phyloP scores from a whole-genome alignment of 1,140 invertebrate species.

The Papilio helenus region DNA sequence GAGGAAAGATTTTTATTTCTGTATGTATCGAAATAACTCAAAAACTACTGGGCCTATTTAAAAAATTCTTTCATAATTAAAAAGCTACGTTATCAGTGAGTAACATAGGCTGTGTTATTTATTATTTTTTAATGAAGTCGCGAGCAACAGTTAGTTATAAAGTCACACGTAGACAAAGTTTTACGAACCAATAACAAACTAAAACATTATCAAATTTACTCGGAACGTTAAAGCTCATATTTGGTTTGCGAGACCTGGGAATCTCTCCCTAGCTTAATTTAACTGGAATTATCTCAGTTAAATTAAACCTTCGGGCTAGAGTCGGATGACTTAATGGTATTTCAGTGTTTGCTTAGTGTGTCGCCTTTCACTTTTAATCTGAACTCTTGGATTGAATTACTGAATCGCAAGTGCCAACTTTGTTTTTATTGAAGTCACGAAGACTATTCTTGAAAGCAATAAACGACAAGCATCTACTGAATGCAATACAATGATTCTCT shows the following conservation, averaged over 20 bases:
- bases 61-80: too few relatives aligned
- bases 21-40: too few relatives aligned
- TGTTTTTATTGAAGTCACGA: conserved; percentile 31
- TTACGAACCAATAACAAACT: conserved; percentile 24
- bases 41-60: too few relatives aligned
- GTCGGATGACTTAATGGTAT: conserved; percentile 68
- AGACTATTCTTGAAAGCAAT: conserved; percentile 36
- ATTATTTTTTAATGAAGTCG: too few relatives aligned
- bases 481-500: neutral
- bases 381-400: conserved; percentile 40
- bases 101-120: too few relatives aligned
- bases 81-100: too few relatives aligned
- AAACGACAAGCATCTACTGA: conserved; percentile 21
- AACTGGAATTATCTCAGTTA: conserved; percentile 52
- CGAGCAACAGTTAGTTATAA: too few relatives aligned
- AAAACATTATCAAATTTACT: conserved; percentile 30
- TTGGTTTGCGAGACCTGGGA: conserved; percentile 34
- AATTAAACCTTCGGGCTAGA: conserved; percentile 52
- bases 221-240: conserved; percentile 25
- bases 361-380: conserved; percentile 63
- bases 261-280: conserved; percentile 46
- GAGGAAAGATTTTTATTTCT: too few relatives aligned
- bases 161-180: neutral
- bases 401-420: conserved; percentile 25
- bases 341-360: conserved; percentile 62